These are phyloP conservation scores for Melieria picta DNA, from an alignment of 2,888 invertebrate species.

Conservation along the genomic window DNA sequence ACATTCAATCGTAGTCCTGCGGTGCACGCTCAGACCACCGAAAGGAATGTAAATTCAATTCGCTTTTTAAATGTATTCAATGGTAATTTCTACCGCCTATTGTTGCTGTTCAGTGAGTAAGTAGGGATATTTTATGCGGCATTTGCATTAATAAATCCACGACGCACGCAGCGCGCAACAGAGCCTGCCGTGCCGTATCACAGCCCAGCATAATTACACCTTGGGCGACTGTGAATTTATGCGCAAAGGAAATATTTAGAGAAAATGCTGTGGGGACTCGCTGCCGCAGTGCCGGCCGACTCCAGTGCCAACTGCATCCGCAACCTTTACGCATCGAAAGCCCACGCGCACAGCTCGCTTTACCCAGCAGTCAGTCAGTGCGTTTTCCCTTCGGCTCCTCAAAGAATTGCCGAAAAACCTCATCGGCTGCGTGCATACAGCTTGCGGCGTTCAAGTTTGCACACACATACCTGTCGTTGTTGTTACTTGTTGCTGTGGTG, in stretches of 20 bases:
- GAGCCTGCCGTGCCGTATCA: no score
- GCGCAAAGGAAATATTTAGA: no score
- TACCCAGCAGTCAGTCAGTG: not conserved
- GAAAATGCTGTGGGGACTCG: no score
- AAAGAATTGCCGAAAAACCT: constrained; percentile 11
- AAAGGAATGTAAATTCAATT: constrained; percentile 2
- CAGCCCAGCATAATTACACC: no score
- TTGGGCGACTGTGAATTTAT: no score
- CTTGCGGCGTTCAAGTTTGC: not conserved
- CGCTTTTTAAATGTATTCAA: not conserved
- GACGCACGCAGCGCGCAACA: not conserved
- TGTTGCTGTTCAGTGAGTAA: not conserved
- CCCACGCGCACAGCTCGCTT: not conserved
- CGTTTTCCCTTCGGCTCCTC: not conserved
- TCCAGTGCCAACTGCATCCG: no score
- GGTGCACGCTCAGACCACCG: no score
- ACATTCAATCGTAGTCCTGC: no score
- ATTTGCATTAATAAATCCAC: constrained; percentile 22
- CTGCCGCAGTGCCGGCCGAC: no score
- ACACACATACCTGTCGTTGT: constrained; percentile 3
- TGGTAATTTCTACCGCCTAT: not conserved
- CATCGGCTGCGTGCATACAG: not conserved
- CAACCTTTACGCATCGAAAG: no score
- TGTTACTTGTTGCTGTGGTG: not conserved
- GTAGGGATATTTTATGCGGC: constrained; percentile 1